Evolutionary conservation across 2,797 vertebrate species (phyloP), one percentile per base, ranked within the genome.

Genomic region (Pempheris klunzingeri): DNA sequence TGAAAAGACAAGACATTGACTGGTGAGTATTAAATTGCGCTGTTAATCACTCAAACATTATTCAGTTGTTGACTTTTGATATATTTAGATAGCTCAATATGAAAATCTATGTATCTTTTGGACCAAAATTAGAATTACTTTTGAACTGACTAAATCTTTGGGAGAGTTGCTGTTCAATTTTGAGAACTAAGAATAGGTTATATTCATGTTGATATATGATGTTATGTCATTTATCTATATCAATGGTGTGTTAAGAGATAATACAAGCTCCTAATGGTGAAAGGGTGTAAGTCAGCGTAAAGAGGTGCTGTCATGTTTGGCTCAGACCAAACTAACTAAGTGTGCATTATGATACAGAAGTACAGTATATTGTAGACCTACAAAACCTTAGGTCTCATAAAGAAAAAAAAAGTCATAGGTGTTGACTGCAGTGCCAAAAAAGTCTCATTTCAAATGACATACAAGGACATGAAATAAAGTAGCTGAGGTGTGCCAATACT

Each of bases 1-100:
- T 85, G 69, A 65, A 66, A 59, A 63, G 65, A 70, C 57, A 72
- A 71, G 49, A 28, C 72, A 88, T 76, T 85, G 90, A 87, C 77
- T 85, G 59, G 30, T 38, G 52, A 54, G 73, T 67, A 84, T 87
- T 83, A 70, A 74, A 83, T 87, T 88, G 70, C 70, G 0, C 69
- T 59, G 74, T 85, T 76, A 77, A 84, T 84, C 86, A 77, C 52
- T 84, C 57, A 75, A 81, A 66, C 58, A 60, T 67, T 68, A 60
- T 75, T 84, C 68, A 74, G 77, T 34, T 58, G 53, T 72, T 61
- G 71, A 57, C 53, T 59, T 4, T 43, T 47, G 69, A 70, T 87
- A 78, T 72, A 76, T 81, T 80, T 52, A 69, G 71, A 78, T 6
- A 63, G 41, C 13, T 13, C n/a, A 44, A 70, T 53, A 43, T 63